Conservation (phyloP, 2,113 vertebrate genomes). For the Balaeniceps rex region DNA sequence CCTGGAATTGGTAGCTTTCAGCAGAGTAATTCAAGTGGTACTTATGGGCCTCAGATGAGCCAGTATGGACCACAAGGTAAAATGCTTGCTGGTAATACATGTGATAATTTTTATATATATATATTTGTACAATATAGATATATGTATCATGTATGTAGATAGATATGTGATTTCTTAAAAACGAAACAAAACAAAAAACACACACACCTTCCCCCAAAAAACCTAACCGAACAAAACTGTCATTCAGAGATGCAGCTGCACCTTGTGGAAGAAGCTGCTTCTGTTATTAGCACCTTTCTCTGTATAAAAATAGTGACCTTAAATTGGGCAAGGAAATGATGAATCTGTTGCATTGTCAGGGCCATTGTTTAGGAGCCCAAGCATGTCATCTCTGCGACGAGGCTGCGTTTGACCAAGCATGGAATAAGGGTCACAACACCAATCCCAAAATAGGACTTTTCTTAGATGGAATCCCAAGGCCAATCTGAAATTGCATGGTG, state of each 20-base stretch:
- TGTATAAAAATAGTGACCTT: slow-evolving; percentile 12
- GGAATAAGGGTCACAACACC: background rate
- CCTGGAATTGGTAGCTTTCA: slow-evolving; percentile 85
- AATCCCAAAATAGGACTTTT: slow-evolving; percentile 8
- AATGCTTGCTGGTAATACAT: background rate
- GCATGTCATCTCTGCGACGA: background rate
- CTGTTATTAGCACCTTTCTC: background rate
- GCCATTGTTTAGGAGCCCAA: background rate
- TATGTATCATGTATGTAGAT: rapidly evolving
- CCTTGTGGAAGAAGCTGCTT: background rate
- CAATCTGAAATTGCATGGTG: background rate
- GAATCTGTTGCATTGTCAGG: background rate
- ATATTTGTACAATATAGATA: background rate
- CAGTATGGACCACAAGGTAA: slow-evolving; percentile 95
- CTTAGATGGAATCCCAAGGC: slow-evolving; percentile 23
- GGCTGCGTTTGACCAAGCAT: background rate
- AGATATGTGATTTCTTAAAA: background rate
- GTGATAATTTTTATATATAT: background rate
- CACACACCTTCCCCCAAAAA: background rate
- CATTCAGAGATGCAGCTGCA: background rate
- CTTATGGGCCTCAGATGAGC: slow-evolving; percentile 88
- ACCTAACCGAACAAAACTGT: background rate
- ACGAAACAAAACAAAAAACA: too few relatives aligned
- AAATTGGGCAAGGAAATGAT: background rate
- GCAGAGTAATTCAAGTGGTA: slow-evolving; percentile 84